Base-by-base conservation (phyloP, 1,140 invertebrate species). In the Atta colombica region DNA sequence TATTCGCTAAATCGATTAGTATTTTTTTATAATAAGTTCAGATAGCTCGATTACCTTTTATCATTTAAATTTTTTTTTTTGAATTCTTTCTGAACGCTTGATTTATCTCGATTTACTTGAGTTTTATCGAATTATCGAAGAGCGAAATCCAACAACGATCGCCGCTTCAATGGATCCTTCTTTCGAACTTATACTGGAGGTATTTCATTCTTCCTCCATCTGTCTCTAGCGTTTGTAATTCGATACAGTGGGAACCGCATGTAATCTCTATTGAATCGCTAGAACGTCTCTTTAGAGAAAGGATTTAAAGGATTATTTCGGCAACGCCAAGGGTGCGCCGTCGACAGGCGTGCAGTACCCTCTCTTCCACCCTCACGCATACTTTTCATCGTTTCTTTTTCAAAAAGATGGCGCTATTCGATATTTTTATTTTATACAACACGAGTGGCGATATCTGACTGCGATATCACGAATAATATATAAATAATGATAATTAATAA, bases 231-330 rank as follows among this genome's bases (percentile, higher is more conserved):
- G 80, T 87, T 71, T 90, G 94, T 93, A 95, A 95, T 92, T 94
- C 90, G 94, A 95, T 94, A 93, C 94, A 95, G 94, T 95, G 94
- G 94, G 94, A 95, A 94, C 94, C 88, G 78, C 87, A 86, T 92
- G 92, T 93, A 88, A 92, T 92, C 88, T 89, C 89, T 91, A 94
- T 95, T 95, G 92, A 94, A 81, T 90, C 90, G 89, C 81, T 49
- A 90, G 88, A 91, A 92, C 89, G 65, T 93, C 88, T 68, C 65
- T 68, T 12, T 49, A 49, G 87, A 89, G 87, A 87, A 93, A 92
- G 88, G 91, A 91, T 89, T 78, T 86, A 94, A 94, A 94, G 92
- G 92, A 94, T 94, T 93, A 90, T 90, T 91, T 87, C 85, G 82
- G 61, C 60, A 87, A 77, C 87, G 90, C 91, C 78, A 87, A 86